Percentiles rank a stretch among this genome's conserved stretches.
Evolutionary conservation across 2,888 invertebrate genomes (phyloP).

Genomic region (Lampropteryx suffumata): DNA sequence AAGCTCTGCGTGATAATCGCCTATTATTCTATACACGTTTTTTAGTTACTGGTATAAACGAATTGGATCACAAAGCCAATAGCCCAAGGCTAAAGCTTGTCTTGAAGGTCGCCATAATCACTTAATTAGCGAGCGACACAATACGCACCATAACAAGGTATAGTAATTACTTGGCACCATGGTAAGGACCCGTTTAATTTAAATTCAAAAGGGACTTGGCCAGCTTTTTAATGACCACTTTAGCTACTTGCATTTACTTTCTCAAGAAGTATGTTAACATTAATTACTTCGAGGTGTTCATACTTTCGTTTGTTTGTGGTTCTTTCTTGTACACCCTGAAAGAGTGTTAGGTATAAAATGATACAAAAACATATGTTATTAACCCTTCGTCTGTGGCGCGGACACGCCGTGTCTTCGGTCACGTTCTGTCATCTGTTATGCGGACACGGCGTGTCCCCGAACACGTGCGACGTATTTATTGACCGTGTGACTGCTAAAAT

Average conservation of each 20-base stretch:
- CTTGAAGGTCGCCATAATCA: constrained; percentile 27
- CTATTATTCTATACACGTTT: constrained; percentile 9
- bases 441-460: too few relatives aligned
- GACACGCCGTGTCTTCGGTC: too few relatives aligned
- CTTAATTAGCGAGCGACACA: constrained; percentile 27
- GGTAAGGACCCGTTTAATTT: constrained; percentile 10
- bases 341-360: too few relatives aligned
- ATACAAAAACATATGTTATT: too few relatives aligned
- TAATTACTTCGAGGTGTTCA: too few relatives aligned
- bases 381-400: too few relatives aligned
- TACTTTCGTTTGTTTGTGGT: too few relatives aligned
- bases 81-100: constrained; percentile 16
- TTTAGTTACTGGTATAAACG: constrained; percentile 1
- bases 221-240: constrained; percentile 6
- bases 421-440: too few relatives aligned
- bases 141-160: constrained; percentile 21
- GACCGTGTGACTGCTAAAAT: too few relatives aligned
- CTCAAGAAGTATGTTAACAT: background rate
- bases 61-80: constrained; percentile 24
- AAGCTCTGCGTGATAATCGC: constrained; percentile 14
- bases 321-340: too few relatives aligned
- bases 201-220: constrained; percentile 3
- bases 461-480: too few relatives aligned
- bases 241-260: constrained; percentile 10
- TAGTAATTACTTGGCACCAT: constrained; percentile 27